Evolutionary conservation across 1,140 invertebrate genomes (phyloP), one percentile per base, ranked within the genome.

Genomic region (Drosophila kohkoa): DNA sequence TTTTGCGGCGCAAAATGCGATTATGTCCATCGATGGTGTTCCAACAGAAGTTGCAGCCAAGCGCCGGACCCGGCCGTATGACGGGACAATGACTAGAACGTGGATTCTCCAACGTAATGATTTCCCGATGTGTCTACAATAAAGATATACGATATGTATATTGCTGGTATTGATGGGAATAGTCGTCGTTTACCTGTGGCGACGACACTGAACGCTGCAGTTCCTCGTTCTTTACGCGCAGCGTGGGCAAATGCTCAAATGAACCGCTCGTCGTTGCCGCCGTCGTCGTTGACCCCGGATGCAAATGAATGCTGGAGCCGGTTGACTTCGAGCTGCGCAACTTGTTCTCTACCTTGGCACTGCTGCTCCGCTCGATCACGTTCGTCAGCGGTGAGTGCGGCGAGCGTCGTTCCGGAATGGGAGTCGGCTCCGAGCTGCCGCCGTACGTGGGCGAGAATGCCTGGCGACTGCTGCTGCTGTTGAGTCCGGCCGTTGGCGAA

Each of bases 31-130:
- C 96, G 48, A 97, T 96, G 1, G 96, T 97, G 83, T 97, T 97
- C 96, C 96, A 97, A 92, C 96, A 97, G 87, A 96, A 97, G 93
- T 97, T 97, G 92, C 96, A 97, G 46, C 96, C 96, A 54, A 97
- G 92, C 2, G 96, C 96, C 10, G 96, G 96, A 1, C 96, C 96
- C 6, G 95, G 95, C 46, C 96, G 94, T 16, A 97, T 94, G 1
- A 96, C 95, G 28, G 96, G 96, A 91, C 96, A 97, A 91, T 97
- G 96, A 76, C 95, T 94, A 79, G 93, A 93, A 74, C 93, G 91
- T 63, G 93, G 92, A 85, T 92, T 92, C 67, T 92, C 92, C 28
- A 92, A 82, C 32, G 89, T 92, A 62, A 92, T 86, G 15, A 92
- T 92, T 88, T 91, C 92, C 60, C 78, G 79, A 73, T 90, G 79